Percentiles rank a stretch among this genome's conserved stretches.
phyloP scores from a whole-genome alignment of 2,888 invertebrate species.

The Catocala nupta region DNA sequence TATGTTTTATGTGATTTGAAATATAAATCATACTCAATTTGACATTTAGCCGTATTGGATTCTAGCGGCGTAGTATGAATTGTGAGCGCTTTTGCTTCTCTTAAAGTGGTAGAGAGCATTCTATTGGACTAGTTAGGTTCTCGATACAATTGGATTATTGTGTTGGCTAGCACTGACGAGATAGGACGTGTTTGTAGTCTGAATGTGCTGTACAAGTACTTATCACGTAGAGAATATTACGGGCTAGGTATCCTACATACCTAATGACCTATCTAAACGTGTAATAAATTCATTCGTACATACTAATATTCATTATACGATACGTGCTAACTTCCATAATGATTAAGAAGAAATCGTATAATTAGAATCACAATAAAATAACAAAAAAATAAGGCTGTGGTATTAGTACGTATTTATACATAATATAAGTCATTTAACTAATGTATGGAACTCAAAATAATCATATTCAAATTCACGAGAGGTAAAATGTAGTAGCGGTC shows the following conservation, averaged over 20 bases:
- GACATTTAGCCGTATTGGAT: slow-evolving; percentile 20
- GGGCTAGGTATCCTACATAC: slow-evolving; percentile 13
- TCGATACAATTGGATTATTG: slow-evolving; percentile 44
- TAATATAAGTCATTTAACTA: too few species aligned
- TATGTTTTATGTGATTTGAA: slow-evolving; percentile 38
- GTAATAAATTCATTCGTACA: neutral
- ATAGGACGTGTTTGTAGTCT: slow-evolving; percentile 30
- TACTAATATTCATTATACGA: neutral
- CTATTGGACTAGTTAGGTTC: slow-evolving; percentile 28
- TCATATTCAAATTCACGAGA: too few species aligned
- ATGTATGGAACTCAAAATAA: too few species aligned
- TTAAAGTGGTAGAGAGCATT: slow-evolving; percentile 10
- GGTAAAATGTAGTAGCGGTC: too few species aligned
- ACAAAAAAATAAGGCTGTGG: too few species aligned
- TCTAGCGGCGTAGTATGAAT: slow-evolving; percentile 20
- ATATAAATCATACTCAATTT: slow-evolving; percentile 32
- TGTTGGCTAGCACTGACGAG: slow-evolving; percentile 40
- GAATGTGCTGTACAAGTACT: slow-evolving; percentile 32
- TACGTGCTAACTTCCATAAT: neutral
- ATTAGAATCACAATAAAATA: too few species aligned
- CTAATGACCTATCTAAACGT: slow-evolving; percentile 8
- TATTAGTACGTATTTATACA: too few species aligned
- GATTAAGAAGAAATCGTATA: neutral
- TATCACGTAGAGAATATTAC: slow-evolving; percentile 31
- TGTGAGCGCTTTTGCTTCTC: slow-evolving; percentile 13